A percentile compares a stretch with the other conserved stretches of the same genome.
phyloP scores from a whole-genome alignment of 2,888 invertebrate species.

The Pterostichus madidus region DNA sequence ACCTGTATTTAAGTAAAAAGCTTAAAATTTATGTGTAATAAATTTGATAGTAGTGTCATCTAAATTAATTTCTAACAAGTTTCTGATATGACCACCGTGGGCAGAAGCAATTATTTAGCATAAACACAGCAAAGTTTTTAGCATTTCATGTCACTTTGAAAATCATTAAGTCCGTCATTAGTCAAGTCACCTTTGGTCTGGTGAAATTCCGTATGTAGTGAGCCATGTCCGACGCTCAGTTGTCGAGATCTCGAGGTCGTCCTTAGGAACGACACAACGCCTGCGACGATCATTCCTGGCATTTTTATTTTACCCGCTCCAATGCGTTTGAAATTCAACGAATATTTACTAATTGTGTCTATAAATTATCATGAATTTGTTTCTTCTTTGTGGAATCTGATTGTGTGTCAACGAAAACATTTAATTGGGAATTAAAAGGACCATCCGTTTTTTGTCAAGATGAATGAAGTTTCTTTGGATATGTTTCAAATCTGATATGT shows the following conservation, averaged over 20 bases:
- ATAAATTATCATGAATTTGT: conserved; percentile 66
- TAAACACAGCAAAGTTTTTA: conserved; percentile 28
- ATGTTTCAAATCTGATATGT: conserved; percentile 37
- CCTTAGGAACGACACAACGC: conserved; percentile 44
- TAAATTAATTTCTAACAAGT: conserved; percentile 30
- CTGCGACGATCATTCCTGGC: conserved; percentile 53
- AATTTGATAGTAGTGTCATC: background rate
- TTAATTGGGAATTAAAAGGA: conserved; percentile 63
- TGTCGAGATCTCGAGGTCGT: conserved; percentile 1
- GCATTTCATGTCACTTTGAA: conserved; percentile 15
- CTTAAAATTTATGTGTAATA: no score
- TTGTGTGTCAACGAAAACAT: conserved; percentile 64
- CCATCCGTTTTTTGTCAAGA: conserved; percentile 55
- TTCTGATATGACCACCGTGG: conserved; percentile 18
- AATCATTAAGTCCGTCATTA: conserved; percentile 53
- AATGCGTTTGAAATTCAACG: conserved; percentile 64
- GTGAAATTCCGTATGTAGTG: conserved; percentile 33
- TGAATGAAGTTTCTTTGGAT: conserved; percentile 32
- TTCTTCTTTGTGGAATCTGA: conserved; percentile 57
- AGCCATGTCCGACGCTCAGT: conserved; percentile 26
- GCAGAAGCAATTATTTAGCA: conserved; percentile 23
- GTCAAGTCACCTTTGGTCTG: conserved; percentile 47
- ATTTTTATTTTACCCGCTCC: conserved; percentile 54
- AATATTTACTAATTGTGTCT: conserved; percentile 66
- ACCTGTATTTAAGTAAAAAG: no score